Evolutionary conservation across 2,888 invertebrate species (phyloP).

Genomic region (Cantharis rustica): DNA sequence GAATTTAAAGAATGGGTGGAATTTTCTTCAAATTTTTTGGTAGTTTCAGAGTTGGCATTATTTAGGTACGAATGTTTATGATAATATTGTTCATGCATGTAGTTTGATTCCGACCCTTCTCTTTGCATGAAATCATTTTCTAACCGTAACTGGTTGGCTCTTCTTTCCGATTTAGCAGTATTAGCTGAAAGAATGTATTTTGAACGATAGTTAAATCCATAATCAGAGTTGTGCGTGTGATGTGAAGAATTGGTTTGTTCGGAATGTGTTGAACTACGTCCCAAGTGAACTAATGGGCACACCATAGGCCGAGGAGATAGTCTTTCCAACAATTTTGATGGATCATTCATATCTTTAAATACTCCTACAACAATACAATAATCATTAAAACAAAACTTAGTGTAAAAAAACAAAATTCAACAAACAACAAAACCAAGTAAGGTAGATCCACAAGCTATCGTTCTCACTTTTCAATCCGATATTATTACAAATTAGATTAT

Average conservation of each 20-base stretch:
- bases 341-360: slow-evolving; percentile 42
- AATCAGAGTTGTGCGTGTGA: slow-evolving; percentile 40
- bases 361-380: neutral
- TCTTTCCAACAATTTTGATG: slow-evolving; percentile 48
- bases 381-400: neutral
- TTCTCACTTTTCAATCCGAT: no score
- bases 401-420: no score
- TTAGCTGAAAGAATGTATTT: slow-evolving; percentile 41
- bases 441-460: no score
- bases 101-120: slow-evolving; percentile 39
- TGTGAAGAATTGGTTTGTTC: slow-evolving; percentile 36
- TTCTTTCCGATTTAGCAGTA: slow-evolving; percentile 19
- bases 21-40: slow-evolving; percentile 26
- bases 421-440: no score
- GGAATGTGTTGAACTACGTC: slow-evolving; percentile 56
- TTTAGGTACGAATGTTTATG: slow-evolving; percentile 44
- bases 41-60: slow-evolving; percentile 38
- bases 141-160: slow-evolving; percentile 32
- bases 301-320: slow-evolving; percentile 58
- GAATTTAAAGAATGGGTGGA: slow-evolving; percentile 25
- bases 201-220: slow-evolving; percentile 40
- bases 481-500: no score
- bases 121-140: slow-evolving; percentile 32
- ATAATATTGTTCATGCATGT: slow-evolving; percentile 41
- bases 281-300: slow-evolving; percentile 66